A percentile compares a stretch with the other conserved stretches of the same genome.
These are phyloP conservation scores for Eulemur macaco DNA, from an alignment of 2,113 vertebrate genomes.

Conservation along the genomic window DNA sequence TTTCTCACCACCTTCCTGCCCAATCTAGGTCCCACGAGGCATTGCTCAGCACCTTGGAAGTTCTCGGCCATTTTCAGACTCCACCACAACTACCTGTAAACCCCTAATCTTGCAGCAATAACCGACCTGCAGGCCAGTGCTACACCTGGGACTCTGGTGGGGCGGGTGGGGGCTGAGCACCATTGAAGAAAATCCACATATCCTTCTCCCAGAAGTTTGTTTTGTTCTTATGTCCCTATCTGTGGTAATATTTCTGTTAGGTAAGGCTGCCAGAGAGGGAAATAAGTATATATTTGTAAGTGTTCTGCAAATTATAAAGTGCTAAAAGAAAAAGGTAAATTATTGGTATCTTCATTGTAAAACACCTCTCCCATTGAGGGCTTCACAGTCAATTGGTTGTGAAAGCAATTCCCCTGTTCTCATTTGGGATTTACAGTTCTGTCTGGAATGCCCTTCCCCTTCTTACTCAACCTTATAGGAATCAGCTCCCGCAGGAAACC, in stretches of 20 bases:
- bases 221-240: neutral
- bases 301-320: neutral
- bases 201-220: neutral
- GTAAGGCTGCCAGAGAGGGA: neutral
- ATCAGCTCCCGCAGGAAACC: neutral
- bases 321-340: neutral
- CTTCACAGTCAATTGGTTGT: neutral
- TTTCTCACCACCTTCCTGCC: neutral
- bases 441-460: neutral
- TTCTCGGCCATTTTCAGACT: neutral
- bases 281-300: neutral
- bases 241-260: neutral
- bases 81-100: neutral
- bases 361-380: neutral
- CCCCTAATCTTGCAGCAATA: neutral
- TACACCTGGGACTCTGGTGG: neutral
- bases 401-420: neutral
- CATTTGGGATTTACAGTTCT: neutral
- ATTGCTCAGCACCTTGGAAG: neutral
- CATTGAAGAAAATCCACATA: neutral
- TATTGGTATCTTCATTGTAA: neutral
- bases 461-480: neutral
- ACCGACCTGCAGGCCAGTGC: neutral
- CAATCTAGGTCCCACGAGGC: neutral
- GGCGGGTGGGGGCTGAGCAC: neutral